Evolutionary conservation across 2,113 vertebrate genomes (phyloP), one percentile per base, ranked within the genome.

Genomic region (Octodon degus): DNA sequence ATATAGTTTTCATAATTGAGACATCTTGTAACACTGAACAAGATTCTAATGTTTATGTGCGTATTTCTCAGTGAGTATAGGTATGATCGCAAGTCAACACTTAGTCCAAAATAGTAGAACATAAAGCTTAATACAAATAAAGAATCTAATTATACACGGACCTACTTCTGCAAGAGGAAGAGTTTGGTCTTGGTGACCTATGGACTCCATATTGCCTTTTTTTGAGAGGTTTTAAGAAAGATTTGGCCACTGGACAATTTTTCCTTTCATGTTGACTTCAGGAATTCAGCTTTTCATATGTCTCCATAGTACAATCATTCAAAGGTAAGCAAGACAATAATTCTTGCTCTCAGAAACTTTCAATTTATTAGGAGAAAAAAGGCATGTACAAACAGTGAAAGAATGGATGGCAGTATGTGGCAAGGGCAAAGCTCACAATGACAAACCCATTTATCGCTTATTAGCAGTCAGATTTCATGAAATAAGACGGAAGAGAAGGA

Each of bases 201-300:
- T 76, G 25, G 19, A 68, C 30, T 91, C 43, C 50, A 85, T 53
- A 43, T 60, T 58, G n/a, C 1, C 32, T 88, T 3, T 83, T 79
- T 65, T 55, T 60, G 83, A 80, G 81, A 92, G 22, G 81, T 93
- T 95, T 70, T 70, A 60, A 65, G n/a, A 32, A 80, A 74, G 80
- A 94, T 91, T 93, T 95, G 85, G 25, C 76, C 47, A 43, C 25
- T 24, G 27, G 30, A 87, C 9, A 82, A 20, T 68, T 97, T 86
- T 90, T 34, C 17, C 82, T 96, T 95, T 60, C 47, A 88, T 60
- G 24, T 90, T 90, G 58, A 70, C 67, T 87, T 79, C 60, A 92
- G 50, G 63, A 86, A 67, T n/a, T 63, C 22, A 96, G 58, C 13
- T 34, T 91, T 34, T 58, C n/a, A 79, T 32, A 8, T n/a, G 3